Percentiles rank a stretch among this genome's conserved stretches.
phyloP scores from a whole-genome alignment of 1,140 invertebrate species.

The Leptinotarsa texana region DNA sequence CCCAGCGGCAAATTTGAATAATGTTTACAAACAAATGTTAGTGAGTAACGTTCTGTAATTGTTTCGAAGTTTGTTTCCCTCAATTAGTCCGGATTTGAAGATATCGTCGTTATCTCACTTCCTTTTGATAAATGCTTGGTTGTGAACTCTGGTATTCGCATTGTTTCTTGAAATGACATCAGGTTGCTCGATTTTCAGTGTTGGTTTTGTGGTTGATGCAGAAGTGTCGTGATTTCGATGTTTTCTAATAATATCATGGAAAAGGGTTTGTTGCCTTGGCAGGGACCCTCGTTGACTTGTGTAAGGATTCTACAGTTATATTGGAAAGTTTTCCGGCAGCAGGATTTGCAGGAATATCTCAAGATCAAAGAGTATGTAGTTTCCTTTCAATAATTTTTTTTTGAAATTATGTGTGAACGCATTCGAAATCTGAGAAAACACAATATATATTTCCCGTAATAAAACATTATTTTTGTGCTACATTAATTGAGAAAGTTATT shows the following conservation, averaged over 20 bases:
- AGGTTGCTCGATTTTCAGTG: constrained; percentile 1
- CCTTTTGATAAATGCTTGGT: constrained; percentile 7
- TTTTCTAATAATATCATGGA: constrained; percentile 34
- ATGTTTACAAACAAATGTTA: constrained; percentile 34
- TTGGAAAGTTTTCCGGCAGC: constrained; percentile 76
- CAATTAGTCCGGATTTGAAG: constrained; percentile 25
- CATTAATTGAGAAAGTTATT: too few relatives aligned
- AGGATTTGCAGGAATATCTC: constrained; percentile 44
- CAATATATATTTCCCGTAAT: too few relatives aligned
- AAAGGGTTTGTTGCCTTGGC: constrained; percentile 63
- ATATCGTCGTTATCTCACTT: constrained; percentile 22
- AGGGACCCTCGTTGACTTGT: constrained; percentile 76
- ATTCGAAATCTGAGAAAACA: too few relatives aligned
- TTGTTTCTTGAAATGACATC: constrained; percentile 20
- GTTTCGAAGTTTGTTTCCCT: background rate
- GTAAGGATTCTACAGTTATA: constrained; percentile 79
- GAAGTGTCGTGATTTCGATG: constrained; percentile 21
- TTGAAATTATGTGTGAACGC: too few relatives aligned
- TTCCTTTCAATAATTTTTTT: background rate
- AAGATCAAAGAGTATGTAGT: constrained; percentile 36
- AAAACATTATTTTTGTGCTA: too few relatives aligned
- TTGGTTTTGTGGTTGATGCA: background rate
- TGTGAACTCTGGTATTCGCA: background rate
- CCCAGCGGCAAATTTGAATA: constrained; percentile 37
- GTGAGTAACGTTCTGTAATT: constrained; percentile 13